Base-by-base conservation (phyloP, 2,797 vertebrate species). In the Chlorospingus semifuscus region DNA sequence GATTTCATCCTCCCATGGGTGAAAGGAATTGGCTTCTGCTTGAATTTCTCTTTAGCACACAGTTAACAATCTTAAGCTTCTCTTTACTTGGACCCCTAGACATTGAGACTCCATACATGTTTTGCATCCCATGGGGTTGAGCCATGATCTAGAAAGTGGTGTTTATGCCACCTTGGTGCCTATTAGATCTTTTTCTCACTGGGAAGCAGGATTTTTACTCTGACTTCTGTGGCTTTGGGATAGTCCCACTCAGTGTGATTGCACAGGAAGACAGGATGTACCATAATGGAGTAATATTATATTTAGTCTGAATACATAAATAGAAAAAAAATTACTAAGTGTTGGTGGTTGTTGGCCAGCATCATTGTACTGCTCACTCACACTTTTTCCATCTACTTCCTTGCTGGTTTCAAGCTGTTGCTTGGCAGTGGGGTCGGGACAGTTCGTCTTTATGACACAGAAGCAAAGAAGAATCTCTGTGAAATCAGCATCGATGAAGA, bases 381-480 rank as follows among this genome's bases (percentile, higher is more conserved):
- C 30, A 19, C 24, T 92, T 20, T 56, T 86, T 92, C 37, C 64
- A 42, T 92, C 55, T 93, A 17, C 12, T 81, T 47, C 47, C 44
- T 59, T 88, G 29, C 32, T 94, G 83, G 32, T 94, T 93, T 97
- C 70, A 92, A 99, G 99, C 96, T 99, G 55, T 96, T 99, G 71
- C 97, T 99, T 78, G 99, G 99, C 89, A 99, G 99, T 12, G 99
- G 99, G 1, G 98, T 99, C 0, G 99, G 99, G 23, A 99, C 99
- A 0, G 99, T 99, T 59, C 98, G 98, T 39, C 98, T 99, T 12
- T 99, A 99, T 17, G 99, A 99, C 90, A 99, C 99, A 0, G 99
- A 99, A n/a, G 99, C 99, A 4, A 99, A 99, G 98, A 99, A 99
- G 98, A 99, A 99, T 91, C 98, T 99, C 50, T 99, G 99, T 53